Percentiles rank a stretch among this genome's conserved stretches.
Conservation (phyloP, 2,113 vertebrate genomes). For the Chlorocebus sabaeus region DNA sequence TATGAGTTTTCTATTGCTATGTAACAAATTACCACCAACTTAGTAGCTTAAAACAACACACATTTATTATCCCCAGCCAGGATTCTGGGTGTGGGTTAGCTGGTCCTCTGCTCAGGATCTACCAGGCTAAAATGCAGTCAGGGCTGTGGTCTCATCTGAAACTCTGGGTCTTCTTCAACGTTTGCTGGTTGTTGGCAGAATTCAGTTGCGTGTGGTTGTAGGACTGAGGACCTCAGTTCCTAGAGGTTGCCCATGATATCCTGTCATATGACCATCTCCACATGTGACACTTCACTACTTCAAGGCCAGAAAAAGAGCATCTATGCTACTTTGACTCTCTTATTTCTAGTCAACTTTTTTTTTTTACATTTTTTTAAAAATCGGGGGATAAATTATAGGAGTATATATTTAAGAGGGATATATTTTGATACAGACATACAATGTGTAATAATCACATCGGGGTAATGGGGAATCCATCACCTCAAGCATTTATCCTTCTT, state of each 20-base stretch:
- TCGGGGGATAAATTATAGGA: too few species aligned
- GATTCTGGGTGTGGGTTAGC: neutral
- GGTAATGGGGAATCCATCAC: too few species aligned
- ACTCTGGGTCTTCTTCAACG: neutral
- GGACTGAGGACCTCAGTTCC: neutral
- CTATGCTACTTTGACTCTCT: neutral
- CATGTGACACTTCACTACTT: neutral
- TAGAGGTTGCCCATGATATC: neutral
- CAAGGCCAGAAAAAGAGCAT: neutral
- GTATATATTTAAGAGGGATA: too few species aligned
- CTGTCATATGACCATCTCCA: fast-evolving
- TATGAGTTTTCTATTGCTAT: neutral
- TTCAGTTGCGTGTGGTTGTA: neutral
- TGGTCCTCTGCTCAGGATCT: neutral
- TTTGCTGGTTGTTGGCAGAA: neutral
- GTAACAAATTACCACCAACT: neutral
- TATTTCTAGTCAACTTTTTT: neutral
- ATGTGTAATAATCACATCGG: too few species aligned
- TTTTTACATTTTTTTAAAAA: neutral
- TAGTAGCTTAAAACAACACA: neutral
- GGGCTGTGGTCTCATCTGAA: neutral
- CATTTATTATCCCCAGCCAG: neutral
- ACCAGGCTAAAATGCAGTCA: neutral
- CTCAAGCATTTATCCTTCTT: too few species aligned
- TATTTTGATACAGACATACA: too few species aligned